Evolutionary conservation across 2,797 vertebrate genomes (phyloP).

Genomic region (Botia kubotai): DNA sequence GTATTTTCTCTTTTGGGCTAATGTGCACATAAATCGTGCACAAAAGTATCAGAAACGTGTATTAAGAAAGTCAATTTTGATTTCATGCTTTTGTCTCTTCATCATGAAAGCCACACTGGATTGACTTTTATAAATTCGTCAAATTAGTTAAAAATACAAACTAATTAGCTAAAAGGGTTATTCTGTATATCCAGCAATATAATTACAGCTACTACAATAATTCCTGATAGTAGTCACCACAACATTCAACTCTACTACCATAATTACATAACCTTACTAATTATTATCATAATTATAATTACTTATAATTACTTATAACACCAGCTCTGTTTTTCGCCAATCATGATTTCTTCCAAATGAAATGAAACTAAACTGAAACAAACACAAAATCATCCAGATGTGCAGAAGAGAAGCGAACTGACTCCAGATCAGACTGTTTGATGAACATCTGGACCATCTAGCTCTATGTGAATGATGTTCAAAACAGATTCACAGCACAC

Average conservation of each 20-base stretch:
- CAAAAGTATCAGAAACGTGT: not conserved
- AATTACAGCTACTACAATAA: constrained; percentile 3
- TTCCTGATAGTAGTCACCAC: not conserved
- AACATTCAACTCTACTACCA: not conserved
- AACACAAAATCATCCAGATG: not conserved
- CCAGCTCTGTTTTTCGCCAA: constrained; percentile 5
- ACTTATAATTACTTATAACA: constrained; percentile 6
- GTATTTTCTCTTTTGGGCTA: not conserved
- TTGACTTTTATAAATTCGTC: not conserved
- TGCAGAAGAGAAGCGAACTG: not conserved
- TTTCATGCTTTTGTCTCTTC: not conserved
- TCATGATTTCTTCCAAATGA: constrained; percentile 2
- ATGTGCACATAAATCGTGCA: not conserved
- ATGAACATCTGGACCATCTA: constrained; percentile 38
- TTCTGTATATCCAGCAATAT: constrained; percentile 3
- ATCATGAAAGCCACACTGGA: not conserved
- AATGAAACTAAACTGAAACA: not conserved
- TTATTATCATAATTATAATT: constrained; percentile 38
- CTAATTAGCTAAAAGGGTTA: not conserved
- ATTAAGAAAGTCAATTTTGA: not conserved
- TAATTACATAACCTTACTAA: constrained; percentile 1
- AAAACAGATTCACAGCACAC: constrained; percentile 40
- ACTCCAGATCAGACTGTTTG: constrained; percentile 37
- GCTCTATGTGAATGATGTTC: constrained; percentile 44
- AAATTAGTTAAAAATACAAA: not conserved